phyloP scores from a whole-genome alignment of 2,888 invertebrate genomes.

The Oasisia sp. region DNA sequence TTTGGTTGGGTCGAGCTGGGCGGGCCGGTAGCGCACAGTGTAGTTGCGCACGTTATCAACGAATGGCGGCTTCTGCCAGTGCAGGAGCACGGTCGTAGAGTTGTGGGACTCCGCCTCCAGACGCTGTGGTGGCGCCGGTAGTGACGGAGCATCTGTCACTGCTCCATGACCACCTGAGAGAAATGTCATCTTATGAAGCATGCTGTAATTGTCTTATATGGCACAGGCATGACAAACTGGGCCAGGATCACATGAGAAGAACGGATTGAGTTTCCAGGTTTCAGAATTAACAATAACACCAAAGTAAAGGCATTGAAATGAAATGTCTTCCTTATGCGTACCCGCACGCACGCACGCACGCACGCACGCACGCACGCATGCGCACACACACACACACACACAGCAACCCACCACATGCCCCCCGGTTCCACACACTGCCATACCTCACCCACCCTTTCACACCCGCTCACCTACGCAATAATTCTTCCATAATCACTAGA shows the following conservation, averaged over 20 bases:
- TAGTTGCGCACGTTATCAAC: not conserved
- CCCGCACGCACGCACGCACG: not conserved
- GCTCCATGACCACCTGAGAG: not conserved
- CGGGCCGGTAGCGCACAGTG: not conserved
- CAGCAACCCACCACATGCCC: too few species aligned
- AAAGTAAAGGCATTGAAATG: not conserved
- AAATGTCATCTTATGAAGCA: not conserved
- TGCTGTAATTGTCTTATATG: not conserved
- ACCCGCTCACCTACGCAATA: not conserved
- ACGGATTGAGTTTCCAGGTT: not conserved
- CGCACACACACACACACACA: too few species aligned
- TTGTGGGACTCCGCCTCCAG: not conserved
- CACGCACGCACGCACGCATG: too few species aligned
- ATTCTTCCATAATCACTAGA: not conserved
- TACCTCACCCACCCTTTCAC: too few species aligned
- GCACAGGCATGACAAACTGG: not conserved
- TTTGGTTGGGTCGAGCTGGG: conserved; percentile 4
- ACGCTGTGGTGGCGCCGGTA: conserved; percentile 7
- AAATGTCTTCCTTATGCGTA: too few species aligned
- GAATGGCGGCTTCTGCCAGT: not conserved
- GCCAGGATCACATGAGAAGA: not conserved
- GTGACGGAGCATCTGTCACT: not conserved
- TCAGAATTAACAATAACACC: not conserved
- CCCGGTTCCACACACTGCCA: too few species aligned
- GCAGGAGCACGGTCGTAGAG: not conserved